Percentiles rank a stretch among this genome's conserved stretches.
Evolutionary conservation across 2,888 invertebrate genomes (phyloP).

Genomic region (Rhamnusium bicolor): DNA sequence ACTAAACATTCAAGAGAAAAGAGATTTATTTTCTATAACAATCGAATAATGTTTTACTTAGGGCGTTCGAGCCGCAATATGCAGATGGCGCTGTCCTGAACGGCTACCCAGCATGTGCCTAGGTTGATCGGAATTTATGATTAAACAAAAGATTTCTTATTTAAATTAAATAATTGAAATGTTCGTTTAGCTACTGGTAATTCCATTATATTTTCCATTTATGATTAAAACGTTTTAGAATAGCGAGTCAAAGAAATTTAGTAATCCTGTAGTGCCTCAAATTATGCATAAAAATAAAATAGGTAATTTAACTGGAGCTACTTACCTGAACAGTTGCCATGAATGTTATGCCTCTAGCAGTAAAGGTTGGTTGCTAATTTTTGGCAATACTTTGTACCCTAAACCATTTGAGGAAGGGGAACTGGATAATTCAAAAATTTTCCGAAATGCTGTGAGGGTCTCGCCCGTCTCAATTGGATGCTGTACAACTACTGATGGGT

Average conservation of each 20-base stretch:
- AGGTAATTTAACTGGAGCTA: constrained; percentile 73
- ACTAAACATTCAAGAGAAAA: too few species aligned
- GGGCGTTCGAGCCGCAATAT: too few species aligned
- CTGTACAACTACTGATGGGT: constrained; percentile 74
- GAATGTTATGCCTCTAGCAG: constrained; percentile 73
- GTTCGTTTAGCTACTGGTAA: neutral
- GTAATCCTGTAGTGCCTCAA: constrained; percentile 62
- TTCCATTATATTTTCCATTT: neutral
- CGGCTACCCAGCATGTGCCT: too few species aligned
- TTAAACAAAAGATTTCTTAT: neutral
- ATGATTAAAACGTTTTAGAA: constrained; percentile 47
- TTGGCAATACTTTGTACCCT: constrained; percentile 72
- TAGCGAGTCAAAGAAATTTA: constrained; percentile 45
- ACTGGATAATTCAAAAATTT: constrained; percentile 68
- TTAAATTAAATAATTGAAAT: too few species aligned
- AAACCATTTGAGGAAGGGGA: constrained; percentile 63
- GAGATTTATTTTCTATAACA: too few species aligned
- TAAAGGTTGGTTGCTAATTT: constrained; percentile 73
- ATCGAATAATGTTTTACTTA: too few species aligned
- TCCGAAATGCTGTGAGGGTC: constrained; percentile 73
- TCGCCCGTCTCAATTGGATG: constrained; percentile 70
- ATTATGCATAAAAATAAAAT: constrained; percentile 67
- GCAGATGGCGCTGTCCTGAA: too few species aligned
- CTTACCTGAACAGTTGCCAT: constrained; percentile 72
- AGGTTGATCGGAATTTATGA: too few species aligned